Evolutionary conservation across 2,888 invertebrate genomes (phyloP), one percentile per base, ranked within the genome.

Genomic region (Geotrupes spiniger): DNA sequence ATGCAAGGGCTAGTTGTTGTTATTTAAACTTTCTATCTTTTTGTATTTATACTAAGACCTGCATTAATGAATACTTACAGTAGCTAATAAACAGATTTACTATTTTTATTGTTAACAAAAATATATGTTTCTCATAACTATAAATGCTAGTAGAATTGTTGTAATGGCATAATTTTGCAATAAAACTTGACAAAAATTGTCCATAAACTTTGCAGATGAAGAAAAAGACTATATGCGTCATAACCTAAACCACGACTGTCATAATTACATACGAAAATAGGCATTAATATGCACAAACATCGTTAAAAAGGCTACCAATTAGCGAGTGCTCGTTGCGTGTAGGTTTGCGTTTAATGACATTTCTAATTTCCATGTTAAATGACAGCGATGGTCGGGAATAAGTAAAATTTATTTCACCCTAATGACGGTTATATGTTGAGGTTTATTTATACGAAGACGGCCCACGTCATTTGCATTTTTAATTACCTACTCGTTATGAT

Each of bases 401-500:
- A 39, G 39, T 39, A 43, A 37, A 39, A 42, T 48, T 48, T 42
- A 49, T 49, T 49, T 49, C 39, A 27, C 49, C 43, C 43, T 49
- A 49, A 49, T 42, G 43, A 47, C 27, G 41, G 26, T 29, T 31
- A 29, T 36, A 43, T 29, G 38, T 42, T 37, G 38, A 49, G 15
- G 31, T 40, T 46, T 46, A 36, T 37, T 43, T 39, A 41, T 42
- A 36, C 36, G 28, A 26, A 26, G 41, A 33, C 39, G 25, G 31
- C 49, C 49, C 43, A 49, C 49, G 43, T 15, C 33, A 36, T 49
- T 49, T 43, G 49, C 49, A 49, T 43, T 49, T 49, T 49, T 49
- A 49, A 49, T 49, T 49, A 49, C 43, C 28, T 21, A 14, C 49
- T 49, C 49, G 49, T 49, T 49, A 49, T 49, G 38, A 49, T 38